Evolutionary conservation across 2,113 vertebrate species (phyloP).

Genomic region (Pseudorectes ferrugineus): DNA sequence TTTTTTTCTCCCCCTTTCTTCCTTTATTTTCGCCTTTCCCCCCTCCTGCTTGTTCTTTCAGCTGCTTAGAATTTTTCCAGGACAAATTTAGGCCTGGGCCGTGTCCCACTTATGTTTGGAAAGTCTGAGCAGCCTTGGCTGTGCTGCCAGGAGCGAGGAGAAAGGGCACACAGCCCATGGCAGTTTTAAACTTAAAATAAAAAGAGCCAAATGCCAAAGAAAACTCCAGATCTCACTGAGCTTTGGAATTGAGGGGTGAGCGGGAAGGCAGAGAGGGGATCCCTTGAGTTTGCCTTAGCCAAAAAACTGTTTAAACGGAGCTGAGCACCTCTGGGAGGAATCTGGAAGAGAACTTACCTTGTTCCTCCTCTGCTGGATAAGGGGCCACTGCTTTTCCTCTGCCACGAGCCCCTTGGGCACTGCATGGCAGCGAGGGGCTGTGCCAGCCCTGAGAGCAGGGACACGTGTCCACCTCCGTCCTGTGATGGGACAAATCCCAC

Average conservation of each 20-base stretch:
- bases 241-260: background rate
- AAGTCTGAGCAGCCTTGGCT: slow-evolving; percentile 32
- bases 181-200: background rate
- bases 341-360: background rate
- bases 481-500: fast-evolving
- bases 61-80: background rate
- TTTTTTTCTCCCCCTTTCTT: fast-evolving
- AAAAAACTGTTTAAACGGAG: background rate
- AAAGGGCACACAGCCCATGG: background rate
- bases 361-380: background rate
- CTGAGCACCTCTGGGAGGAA: background rate
- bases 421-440: background rate
- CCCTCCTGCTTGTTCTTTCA: background rate
- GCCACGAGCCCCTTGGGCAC: fast-evolving
- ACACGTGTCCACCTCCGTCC: fast-evolving
- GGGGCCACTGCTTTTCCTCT: background rate
- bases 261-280: background rate
- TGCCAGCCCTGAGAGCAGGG: fast-evolving
- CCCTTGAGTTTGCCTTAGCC: background rate
- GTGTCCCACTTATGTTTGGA: background rate
- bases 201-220: background rate
- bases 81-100: slow-evolving; percentile 2
- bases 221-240: background rate
- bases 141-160: fast-evolving
- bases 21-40: too few relatives aligned